phyloP scores from a whole-genome alignment of 1,140 invertebrate genomes.

The Brachystomella parvula region DNA sequence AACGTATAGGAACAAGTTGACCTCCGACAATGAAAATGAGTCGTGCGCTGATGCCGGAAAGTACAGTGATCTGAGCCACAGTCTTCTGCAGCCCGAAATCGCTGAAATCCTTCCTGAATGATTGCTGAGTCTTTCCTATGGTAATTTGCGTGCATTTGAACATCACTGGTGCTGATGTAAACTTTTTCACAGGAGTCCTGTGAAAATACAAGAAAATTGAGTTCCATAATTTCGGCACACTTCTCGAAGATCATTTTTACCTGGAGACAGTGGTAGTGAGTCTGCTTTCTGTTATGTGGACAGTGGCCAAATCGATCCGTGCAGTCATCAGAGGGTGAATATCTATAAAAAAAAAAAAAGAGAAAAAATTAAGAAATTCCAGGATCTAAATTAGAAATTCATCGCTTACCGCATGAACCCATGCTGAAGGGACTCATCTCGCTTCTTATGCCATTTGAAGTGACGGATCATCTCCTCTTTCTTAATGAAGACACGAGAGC shows the following conservation, averaged over 20 bases:
- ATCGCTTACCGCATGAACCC: conserved; percentile 74
- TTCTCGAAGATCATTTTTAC: conserved; percentile 40
- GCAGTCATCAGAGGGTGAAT: conserved; percentile 86
- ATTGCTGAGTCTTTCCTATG: conserved; percentile 96
- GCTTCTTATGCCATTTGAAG: conserved; percentile 98
- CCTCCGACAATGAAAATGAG: conserved; percentile 93
- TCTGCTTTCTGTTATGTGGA: conserved; percentile 91
- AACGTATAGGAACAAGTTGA: conserved; percentile 88
- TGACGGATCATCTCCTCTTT: conserved; percentile 98
- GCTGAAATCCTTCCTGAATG: conserved; percentile 90
- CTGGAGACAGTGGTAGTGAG: conserved; percentile 96
- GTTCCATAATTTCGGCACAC: conserved; percentile 8
- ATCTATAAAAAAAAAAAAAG: conserved; percentile 41
- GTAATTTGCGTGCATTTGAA: conserved; percentile 99
- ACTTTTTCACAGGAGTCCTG: conserved; percentile 89
- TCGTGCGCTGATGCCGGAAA: conserved; percentile 90
- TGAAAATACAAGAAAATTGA: conserved; percentile 25
- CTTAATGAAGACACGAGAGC: conserved; percentile 79
- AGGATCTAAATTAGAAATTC: background rate
- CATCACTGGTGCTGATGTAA: conserved; percentile 96
- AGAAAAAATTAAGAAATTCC: conserved; percentile 7
- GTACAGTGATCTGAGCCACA: conserved; percentile 77
- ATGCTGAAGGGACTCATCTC: conserved; percentile 90
- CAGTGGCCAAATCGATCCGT: conserved; percentile 69
- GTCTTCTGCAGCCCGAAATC: conserved; percentile 79